Base-by-base conservation (phyloP, 2,797 vertebrate species). In the Paedocypris micromegethes region DNA sequence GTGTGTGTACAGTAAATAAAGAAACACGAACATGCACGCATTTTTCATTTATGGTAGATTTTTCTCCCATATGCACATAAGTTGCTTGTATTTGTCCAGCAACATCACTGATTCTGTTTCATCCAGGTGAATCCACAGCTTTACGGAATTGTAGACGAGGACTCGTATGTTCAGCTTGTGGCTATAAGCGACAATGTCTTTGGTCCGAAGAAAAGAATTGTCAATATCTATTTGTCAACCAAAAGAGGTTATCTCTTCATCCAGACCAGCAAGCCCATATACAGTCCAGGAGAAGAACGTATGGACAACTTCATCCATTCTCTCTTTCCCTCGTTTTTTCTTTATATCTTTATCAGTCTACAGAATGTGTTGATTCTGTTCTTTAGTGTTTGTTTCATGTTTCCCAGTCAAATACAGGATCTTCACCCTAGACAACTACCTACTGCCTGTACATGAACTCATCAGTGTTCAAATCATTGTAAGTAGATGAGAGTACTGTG, bases 211-310 rank as follows among this genome's bases (percentile, higher is more conserved):
- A 2, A 0, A 0, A 0, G 1, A 63, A 41, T 9, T 9, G 59
- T 2, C 5, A 49, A 37, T 38, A 58, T 79, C 40, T 3, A 79
- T 23, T 50, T 89, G 62, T 88, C 87, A 3, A 80, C 80, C 57
- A 88, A 78, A 80, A 85, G 73, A 38, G 88, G 88, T 6, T 85
- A 86, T 64, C 82, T 89, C 61, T 88, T 89, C 23, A 83, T 88
- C 75, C 88, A 89, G 77, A 88, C 87, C 2, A 83, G 87, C 66
- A 89, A 88, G 41, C 83, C 87, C 1, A 83, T 89, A 61, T 88
- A 88, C 65, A 88, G 83, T 38, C 88, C 86, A 3, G 81, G 43
- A 45, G 83, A 86, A 54, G 72, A 64, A 48, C 85, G 88, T 89
- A 74, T 73, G 40, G 38, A 9, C 2, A 48, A 2, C 40, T 38